These are phyloP conservation scores for Aplidium turbinatum DNA, from an alignment of 23 tunicate genomes.

Conservation along the genomic window DNA sequence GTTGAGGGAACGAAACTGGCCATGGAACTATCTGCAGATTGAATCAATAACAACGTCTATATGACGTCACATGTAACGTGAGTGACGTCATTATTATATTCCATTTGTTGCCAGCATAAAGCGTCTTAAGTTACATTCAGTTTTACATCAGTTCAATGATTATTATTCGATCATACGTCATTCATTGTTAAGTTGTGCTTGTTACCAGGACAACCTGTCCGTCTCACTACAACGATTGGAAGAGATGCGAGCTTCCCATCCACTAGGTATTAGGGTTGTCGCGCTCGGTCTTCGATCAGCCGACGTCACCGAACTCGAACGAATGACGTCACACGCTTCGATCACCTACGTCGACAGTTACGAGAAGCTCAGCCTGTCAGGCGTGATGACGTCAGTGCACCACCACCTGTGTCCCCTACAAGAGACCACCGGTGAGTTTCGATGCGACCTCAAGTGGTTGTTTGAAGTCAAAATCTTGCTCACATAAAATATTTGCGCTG, in stretches of 20 bases:
- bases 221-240: constrained; percentile 3
- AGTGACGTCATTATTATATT: not conserved
- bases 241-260: not conserved
- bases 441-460: not conserved
- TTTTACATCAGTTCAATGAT: too few species aligned
- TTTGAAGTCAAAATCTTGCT: too few species aligned
- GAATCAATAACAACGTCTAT: too few species aligned
- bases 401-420: constrained; percentile 14
- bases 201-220: constrained; percentile 33
- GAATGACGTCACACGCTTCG: constrained; percentile 1
- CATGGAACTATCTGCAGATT: too few species aligned
- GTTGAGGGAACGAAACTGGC: too few species aligned
- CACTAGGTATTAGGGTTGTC: constrained; percentile 11
- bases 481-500: too few species aligned
- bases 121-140: not conserved
- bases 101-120: not conserved
- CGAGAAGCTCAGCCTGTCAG: constrained; percentile 4
- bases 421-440: not conserved
- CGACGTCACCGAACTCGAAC: constrained; percentile 10
- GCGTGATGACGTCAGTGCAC: not conserved
- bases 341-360: constrained; percentile 31
- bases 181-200: not conserved
- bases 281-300: constrained; percentile 45
- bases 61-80: not conserved
- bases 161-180: too few species aligned